A percentile compares a stretch with the other conserved stretches of the same genome.
These are phyloP conservation scores for Festucalex cinctus DNA, from an alignment of 2,113 vertebrate species.

Conservation along the genomic window DNA sequence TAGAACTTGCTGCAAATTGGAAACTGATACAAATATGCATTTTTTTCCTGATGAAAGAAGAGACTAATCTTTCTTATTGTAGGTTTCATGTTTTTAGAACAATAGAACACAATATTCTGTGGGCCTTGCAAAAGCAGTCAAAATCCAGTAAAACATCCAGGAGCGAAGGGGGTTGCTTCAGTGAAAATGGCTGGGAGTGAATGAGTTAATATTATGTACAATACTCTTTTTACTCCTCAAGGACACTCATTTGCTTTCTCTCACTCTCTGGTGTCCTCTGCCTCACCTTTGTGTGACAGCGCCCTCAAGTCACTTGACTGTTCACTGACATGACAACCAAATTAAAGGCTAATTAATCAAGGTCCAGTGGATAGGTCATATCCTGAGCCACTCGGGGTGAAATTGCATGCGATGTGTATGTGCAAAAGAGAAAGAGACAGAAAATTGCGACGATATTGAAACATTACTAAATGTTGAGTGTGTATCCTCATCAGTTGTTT, in stretches of 20 bases:
- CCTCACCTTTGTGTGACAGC: constrained; percentile 31
- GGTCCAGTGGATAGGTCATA: constrained; percentile 65
- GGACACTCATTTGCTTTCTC: constrained; percentile 1
- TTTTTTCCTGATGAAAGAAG: no score
- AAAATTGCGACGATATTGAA: not conserved
- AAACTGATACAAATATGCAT: no score
- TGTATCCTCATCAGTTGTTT: no score
- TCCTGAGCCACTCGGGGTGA: constrained; percentile 53
- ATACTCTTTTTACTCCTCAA: not conserved
- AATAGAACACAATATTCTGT: no score
- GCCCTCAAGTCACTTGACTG: constrained; percentile 46
- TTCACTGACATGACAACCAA: constrained; percentile 61
- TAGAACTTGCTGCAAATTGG: no score
- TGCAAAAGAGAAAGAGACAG: not conserved
- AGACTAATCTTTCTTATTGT: no score
- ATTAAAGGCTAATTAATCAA: constrained; percentile 71
- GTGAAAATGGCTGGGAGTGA: no score
- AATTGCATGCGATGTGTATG: constrained; percentile 11
- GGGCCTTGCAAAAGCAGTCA: no score
- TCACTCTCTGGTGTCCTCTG: constrained; percentile 38
- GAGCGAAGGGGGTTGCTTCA: no score
- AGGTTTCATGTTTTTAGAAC: no score
- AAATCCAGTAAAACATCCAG: no score
- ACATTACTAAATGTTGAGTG: no score
- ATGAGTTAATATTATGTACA: not conserved